phyloP scores from a whole-genome alignment of 2,113 vertebrate genomes.

The Lepisosteus oculatus region DNA sequence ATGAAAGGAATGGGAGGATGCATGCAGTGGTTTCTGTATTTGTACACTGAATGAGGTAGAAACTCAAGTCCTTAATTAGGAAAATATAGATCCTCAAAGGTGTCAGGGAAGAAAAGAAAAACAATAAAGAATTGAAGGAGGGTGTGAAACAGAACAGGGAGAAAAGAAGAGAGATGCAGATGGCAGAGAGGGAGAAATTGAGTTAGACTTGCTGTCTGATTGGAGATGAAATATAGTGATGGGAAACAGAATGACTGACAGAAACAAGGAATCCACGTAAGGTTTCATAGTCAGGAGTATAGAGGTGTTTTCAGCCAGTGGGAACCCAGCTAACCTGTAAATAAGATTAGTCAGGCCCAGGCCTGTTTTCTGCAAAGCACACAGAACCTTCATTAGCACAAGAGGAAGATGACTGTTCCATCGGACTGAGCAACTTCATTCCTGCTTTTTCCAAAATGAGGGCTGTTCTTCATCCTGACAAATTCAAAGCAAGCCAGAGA shows the following conservation, averaged over 20 bases:
- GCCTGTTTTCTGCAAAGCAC: not conserved
- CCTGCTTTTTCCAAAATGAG: not conserved
- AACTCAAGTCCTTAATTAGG: too few species aligned
- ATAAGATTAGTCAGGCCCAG: slow-evolving; percentile 17
- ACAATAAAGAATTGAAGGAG: not conserved
- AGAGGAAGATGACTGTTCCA: slow-evolving; percentile 7
- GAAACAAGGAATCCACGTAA: too few species aligned
- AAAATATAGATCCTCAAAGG: too few species aligned
- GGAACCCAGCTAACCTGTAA: slow-evolving; percentile 7
- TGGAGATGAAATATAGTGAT: too few species aligned
- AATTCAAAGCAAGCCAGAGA: not conserved
- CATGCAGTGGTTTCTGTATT: too few species aligned
- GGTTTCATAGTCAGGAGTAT: too few species aligned
- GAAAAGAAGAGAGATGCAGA: slow-evolving; percentile 18
- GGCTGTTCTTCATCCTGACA: not conserved
- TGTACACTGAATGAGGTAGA: too few species aligned
- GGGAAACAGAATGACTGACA: too few species aligned
- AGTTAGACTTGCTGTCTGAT: not conserved
- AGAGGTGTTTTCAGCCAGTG: too few species aligned
- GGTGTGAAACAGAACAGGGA: slow-evolving; percentile 42
- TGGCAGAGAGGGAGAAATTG: not conserved
- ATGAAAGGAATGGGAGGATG: too few species aligned
- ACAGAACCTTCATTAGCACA: slow-evolving; percentile 14
- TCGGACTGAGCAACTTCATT: not conserved
- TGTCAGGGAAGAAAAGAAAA: too few species aligned